Conservation (phyloP, 2,113 vertebrate genomes). For the Platysternon megacephalum region DNA sequence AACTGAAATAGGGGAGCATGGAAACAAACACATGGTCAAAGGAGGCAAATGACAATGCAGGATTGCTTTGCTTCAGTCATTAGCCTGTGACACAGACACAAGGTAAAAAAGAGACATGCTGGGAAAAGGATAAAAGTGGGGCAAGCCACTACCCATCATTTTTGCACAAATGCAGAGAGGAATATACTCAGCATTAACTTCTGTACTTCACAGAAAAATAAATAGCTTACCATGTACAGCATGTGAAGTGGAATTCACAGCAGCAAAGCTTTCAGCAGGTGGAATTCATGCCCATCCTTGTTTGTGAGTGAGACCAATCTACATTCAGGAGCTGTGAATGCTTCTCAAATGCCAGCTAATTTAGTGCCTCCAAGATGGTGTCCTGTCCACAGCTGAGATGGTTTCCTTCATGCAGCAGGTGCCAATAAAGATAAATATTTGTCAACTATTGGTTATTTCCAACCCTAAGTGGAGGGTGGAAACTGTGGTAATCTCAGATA, state of each 20-base stretch:
- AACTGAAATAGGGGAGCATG: neutral
- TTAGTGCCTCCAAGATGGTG: neutral
- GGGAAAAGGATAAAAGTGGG: neutral
- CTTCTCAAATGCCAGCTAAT: neutral
- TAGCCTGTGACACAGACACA: neutral
- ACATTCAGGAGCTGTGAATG: neutral
- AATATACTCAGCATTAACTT: neutral
- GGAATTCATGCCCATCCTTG: neutral
- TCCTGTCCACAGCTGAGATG: neutral
- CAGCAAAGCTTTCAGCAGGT: neutral
- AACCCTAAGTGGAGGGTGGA: neutral
- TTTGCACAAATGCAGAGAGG: neutral
- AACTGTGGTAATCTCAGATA: neutral
- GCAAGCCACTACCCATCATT: neutral
- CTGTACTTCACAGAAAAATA: neutral
- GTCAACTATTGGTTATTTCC: neutral
- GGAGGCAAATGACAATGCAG: neutral
- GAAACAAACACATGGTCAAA: neutral
- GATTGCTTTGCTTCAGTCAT: neutral
- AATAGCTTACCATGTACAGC: neutral
- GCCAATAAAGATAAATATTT: neutral
- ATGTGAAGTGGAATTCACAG: neutral
- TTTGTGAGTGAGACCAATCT: neutral
- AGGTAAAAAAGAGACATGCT: neutral
- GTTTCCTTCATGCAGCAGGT: neutral